Conservation (phyloP, 2,113 vertebrate species). For the Tychaedon coryphoeus region DNA sequence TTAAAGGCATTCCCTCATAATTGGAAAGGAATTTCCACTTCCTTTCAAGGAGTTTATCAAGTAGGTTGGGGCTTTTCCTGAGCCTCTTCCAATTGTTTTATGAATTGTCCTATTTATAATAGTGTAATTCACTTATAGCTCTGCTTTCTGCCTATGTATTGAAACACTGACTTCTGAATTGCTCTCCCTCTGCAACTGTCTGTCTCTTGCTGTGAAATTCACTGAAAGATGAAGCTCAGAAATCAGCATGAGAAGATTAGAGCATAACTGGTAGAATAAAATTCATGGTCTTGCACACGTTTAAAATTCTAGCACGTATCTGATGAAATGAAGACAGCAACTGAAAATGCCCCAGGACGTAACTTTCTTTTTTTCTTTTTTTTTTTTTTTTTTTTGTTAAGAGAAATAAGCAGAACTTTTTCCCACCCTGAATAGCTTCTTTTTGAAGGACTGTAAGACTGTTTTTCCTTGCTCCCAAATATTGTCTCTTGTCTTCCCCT, state of each 20-base stretch:
- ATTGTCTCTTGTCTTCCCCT: neutral
- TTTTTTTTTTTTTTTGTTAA: neutral
- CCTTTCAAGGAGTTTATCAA: neutral
- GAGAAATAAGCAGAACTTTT: neutral
- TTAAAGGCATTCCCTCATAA: neutral
- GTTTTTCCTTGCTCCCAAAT: neutral
- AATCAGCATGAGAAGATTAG: neutral
- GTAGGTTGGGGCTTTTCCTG: neutral
- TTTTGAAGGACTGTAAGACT: neutral
- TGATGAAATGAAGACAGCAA: neutral
- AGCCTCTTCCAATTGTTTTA: neutral
- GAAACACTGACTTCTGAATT: neutral
- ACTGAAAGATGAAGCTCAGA: neutral
- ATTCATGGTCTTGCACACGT: neutral
- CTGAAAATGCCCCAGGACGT: neutral
- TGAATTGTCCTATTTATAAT: neutral
- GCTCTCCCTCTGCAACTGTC: neutral
- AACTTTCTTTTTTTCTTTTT: neutral
- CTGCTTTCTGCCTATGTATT: neutral
- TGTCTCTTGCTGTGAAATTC: neutral
- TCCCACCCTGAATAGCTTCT: neutral
- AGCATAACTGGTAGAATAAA: neutral
- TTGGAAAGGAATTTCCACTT: neutral
- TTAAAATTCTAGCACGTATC: neutral
- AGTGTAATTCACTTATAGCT: neutral